Base-by-base conservation (phyloP, 2,113 vertebrate genomes). In the Callaeas wilsoni region DNA sequence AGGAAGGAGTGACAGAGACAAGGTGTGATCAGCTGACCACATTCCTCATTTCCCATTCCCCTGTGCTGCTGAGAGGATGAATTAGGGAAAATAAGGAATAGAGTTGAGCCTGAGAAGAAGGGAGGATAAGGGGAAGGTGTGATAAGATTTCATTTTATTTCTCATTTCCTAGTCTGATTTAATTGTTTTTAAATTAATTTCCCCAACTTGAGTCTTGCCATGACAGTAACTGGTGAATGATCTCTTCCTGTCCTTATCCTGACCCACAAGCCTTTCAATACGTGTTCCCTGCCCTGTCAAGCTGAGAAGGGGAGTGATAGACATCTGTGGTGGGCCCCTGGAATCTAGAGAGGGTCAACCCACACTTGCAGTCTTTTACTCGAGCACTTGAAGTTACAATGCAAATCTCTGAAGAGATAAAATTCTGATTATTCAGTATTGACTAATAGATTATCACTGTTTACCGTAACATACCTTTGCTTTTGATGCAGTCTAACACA, bases 401-500 rank as follows among this genome's bases (percentile, higher is more conserved):
- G 9, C 15, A 73, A 64, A 86, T 88, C 83, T 90, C 47, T 37
- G 13, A 89, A 94, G 44, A 83, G 29, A 91, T 91, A 82, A 77
- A 70, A 37, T 39, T 90, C 30, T 65, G 89, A 89, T 96, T 93
- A 80, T 68, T 95, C 27, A 23, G 14, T 62, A 55, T 79, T 97
- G 90, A 62, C 55, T 84, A 79, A 88, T 74, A 74, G 32, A 75
- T 81, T 70, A 65, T 91, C 73, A 89, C 41, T 90, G 80, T 92
- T 93, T 87, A 39, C 47, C 37, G 63, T 46, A 86, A 65, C 42
- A 73, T 76, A 96, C 84, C 74, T 94, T 62, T 70, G 23, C 42
- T 65, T 67, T 65, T 90, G n/a, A 32, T 76, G 47, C 46, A 95
- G 67, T 64, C 79, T 94, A 70, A 84, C 42, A 87, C 57, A 92